These are phyloP conservation scores for Lethrus apterus DNA, from an alignment of 1,140 invertebrate species.

Conservation along the genomic window DNA sequence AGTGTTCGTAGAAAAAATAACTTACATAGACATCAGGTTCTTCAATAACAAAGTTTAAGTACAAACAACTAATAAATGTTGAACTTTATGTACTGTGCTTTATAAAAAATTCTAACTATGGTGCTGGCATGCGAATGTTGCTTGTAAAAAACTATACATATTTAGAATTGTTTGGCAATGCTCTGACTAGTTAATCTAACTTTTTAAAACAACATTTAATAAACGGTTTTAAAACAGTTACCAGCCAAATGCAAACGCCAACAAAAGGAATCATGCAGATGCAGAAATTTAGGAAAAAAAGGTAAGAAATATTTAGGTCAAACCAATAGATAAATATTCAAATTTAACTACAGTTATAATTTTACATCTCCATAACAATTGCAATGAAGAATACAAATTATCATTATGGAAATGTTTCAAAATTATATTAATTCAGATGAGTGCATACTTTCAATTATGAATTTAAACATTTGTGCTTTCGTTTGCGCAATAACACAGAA, in stretches of 20 bases:
- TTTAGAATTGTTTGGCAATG: no score
- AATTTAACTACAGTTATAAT: no score
- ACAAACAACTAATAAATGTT: conserved; percentile 8
- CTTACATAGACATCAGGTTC: conserved; percentile 21
- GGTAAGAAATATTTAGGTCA: no score
- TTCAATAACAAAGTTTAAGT: conserved; percentile 15
- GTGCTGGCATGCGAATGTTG: conserved; percentile 35
- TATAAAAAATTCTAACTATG: conserved; percentile 33
- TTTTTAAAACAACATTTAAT: conserved; percentile 24
- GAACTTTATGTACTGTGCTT: conserved; percentile 32
- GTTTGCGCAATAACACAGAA: no score
- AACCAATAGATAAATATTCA: no score
- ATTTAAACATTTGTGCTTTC: no score
- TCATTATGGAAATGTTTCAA: no score
- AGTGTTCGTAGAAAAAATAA: conserved; percentile 12
- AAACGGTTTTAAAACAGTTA: conserved; percentile 31
- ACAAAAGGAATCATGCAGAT: conserved; percentile 33
- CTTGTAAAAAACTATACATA: conserved; percentile 2
- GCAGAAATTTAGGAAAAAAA: conserved; percentile 30
- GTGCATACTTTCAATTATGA: no score
- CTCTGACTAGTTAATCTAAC: conserved; percentile 7
- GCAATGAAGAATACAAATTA: no score
- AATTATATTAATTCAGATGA: no score
- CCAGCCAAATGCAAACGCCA: conserved; percentile 37
- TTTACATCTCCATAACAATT: no score